Evolutionary conservation across 1,140 invertebrate genomes (phyloP).

Genomic region (Brachionus calyciflorus): DNA sequence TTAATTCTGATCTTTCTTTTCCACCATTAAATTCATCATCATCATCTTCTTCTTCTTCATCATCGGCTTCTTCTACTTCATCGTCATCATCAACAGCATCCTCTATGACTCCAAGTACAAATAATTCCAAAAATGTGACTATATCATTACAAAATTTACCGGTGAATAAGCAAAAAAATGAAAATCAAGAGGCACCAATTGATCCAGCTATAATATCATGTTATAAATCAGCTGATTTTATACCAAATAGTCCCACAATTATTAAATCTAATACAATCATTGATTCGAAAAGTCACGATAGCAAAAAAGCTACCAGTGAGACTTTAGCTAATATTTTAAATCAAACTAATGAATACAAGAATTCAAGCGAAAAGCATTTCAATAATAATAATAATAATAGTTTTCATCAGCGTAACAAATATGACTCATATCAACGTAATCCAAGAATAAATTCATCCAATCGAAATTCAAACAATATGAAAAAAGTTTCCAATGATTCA

Average conservation of each 20-base stretch:
- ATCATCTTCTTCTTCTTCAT: background rate
- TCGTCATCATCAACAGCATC: too few relatives aligned
- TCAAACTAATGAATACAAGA: background rate
- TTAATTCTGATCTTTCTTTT: slow-evolving; percentile 16
- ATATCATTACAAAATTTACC: slow-evolving; percentile 5
- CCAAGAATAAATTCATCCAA: background rate
- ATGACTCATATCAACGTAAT: background rate
- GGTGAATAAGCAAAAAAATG: background rate
- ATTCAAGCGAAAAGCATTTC: background rate
- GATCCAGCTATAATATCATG: slow-evolving; percentile 32
- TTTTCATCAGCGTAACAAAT: background rate
- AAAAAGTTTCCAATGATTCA: background rate
- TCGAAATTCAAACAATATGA: background rate
- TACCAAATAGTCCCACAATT: slow-evolving; percentile 14
- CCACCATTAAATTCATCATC: background rate
- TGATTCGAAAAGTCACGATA: slow-evolving; percentile 1
- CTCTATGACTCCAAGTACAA: too few relatives aligned
- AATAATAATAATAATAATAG: background rate
- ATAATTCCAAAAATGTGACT: slow-evolving; percentile 5
- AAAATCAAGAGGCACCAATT: background rate
- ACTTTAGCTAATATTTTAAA: slow-evolving; percentile 19
- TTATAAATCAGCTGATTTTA: slow-evolving; percentile 16
- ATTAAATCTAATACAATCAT: slow-evolving; percentile 17
- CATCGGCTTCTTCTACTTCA: too few relatives aligned
- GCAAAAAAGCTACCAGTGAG: slow-evolving; percentile 11